phyloP scores from a whole-genome alignment of 2,888 invertebrate species.

The Thysanoteuthis rhombus region DNA sequence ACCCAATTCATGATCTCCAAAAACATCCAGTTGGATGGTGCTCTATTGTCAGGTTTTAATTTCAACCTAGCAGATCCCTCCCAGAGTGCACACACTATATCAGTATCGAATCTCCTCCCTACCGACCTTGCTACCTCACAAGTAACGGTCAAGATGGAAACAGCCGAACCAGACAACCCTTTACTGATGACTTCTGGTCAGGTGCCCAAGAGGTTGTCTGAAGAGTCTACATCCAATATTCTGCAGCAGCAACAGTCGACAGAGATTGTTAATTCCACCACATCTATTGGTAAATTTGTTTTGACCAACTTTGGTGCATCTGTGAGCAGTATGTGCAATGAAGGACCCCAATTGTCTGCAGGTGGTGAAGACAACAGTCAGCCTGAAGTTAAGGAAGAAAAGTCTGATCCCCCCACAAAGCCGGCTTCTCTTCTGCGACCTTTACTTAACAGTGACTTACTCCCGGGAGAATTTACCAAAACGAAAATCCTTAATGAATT shows the following conservation, averaged over 20 bases:
- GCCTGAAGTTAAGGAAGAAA: neutral
- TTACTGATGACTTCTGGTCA: neutral
- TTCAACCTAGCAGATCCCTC: neutral
- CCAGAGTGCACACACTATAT: neutral
- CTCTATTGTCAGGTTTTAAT: slow-evolving; percentile 16
- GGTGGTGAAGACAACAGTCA: neutral
- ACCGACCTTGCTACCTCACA: neutral
- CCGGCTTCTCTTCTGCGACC: slow-evolving; percentile 19
- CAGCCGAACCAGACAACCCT: neutral
- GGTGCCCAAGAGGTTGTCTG: neutral
- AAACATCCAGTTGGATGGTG: slow-evolving; percentile 25
- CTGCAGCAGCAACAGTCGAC: neutral
- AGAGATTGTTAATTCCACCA: neutral
- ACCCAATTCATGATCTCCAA: slow-evolving; percentile 22
- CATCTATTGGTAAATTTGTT: neutral
- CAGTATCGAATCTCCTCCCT: neutral
- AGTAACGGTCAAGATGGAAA: slow-evolving; percentile 16
- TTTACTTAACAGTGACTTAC: neutral
- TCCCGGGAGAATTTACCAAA: neutral
- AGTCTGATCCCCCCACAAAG: neutral
- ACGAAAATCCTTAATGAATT: slow-evolving; percentile 18
- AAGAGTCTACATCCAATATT: neutral
- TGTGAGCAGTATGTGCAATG: neutral
- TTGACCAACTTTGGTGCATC: neutral
- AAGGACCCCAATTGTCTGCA: neutral